Base-by-base conservation (phyloP, 2,888 invertebrate genomes). In the Rhopalosiphum nymphaeae region DNA sequence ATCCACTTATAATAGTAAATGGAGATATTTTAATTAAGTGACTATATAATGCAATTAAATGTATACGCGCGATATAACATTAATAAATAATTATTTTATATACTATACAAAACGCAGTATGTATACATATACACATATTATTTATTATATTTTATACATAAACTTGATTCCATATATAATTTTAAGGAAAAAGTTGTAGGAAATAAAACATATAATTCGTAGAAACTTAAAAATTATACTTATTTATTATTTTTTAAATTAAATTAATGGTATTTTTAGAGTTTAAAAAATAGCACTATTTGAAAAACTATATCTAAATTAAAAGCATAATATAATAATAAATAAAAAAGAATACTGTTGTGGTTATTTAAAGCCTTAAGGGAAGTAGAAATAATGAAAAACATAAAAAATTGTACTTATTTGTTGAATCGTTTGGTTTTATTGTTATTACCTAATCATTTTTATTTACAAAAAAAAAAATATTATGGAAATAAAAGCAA, bases 391-490 rank as follows among this genome's bases (percentile, higher is more conserved):
- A 49, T 21, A 36, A 26, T 42, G 7, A 36, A 36, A 21, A 5
- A 49, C 26, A 36, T 25, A 26, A 49, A 53, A 53, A 26, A 78
- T 78, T 36, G 46, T 29, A 91, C 67, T 67, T 49, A 49, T 91
- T 91, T 78, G 26, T 78, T 26, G n/a, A 46, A 36, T 26, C 49
- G 36, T 90, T 46, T 61, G 25, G n/a, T 21, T 90, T 90, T 46
- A 90, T 67, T 53, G 16, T 78, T 53, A 67, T 78, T 53, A n/a
- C n/a, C n/a, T 78, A 78, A 91, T 78, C 36, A 53, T 78, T 78
- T 78, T 78, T 53, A 49, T 46, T 46, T 4, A 21, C 46, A 36
- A 67, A 25, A 56, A 56, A 56, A 44, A 49, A 67, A 25, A 29
- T 44, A 26, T 13, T 29, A 29, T 4, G 13, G 10, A 42, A 89